Evolutionary conservation across 2,888 invertebrate genomes (phyloP), one percentile per base, ranked within the genome.

Genomic region (Nemotelus pantherinus): DNA sequence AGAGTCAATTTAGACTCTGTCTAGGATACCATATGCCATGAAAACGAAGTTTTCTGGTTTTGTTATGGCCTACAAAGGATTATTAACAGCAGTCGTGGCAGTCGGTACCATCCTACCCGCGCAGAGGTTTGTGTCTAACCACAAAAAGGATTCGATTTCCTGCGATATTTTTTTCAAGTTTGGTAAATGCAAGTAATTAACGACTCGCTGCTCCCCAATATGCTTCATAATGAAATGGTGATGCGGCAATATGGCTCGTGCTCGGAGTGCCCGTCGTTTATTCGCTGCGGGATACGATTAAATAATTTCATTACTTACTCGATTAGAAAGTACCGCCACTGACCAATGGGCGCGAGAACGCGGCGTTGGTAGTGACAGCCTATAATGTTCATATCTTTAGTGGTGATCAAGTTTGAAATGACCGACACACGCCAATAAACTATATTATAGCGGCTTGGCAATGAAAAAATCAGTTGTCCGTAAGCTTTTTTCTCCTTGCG

Each of bases 101-200:
- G 70, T 70, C 25, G 70, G 43, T 55, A 70, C 55, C 53, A 70
- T 70, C 43, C 47, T 53, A 43, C 55, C 70, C 70, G 72, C 55
- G 74, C 25, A 78, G 77, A 77, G 76, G 74, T 77, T 78, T 45
- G 10, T 58, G 53, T n/a, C 72, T 53, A 67, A 67, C 77, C 74
- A 78, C 78, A 78, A 78, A 25, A 78, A 78, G 78, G 77, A 78
- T 77, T 78, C 78, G 78, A 77, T 78, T 78, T 67, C 72, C 65
- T 50, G 47, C 45, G 74, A 55, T 53, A 48, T 63, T 50, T 25
- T 25, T 53, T 77, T 71, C 60, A 70, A 43, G 53, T 70, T 70
- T 44, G 60, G 55, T 70, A 70, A 70, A 70, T 55, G 70, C 70
- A 70, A 70, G 70, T 70, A 70, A 70, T 70, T 55, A 50, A 70